Percentiles rank a stretch among this genome's conserved stretches.
Evolutionary conservation across 2,797 vertebrate genomes (phyloP).

Genomic region (Spea hammondii): DNA sequence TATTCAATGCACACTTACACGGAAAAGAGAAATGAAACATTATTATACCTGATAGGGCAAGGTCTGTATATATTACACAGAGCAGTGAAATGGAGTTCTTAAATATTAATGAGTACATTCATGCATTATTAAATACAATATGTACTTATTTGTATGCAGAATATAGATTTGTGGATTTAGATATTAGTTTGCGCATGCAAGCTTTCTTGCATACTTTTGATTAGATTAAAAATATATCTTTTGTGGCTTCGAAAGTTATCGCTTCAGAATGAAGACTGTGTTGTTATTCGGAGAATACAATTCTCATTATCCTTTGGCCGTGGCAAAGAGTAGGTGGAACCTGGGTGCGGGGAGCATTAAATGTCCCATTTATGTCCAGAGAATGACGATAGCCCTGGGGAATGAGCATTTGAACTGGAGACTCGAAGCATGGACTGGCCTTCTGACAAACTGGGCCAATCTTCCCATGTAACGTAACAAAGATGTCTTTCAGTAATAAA

Average conservation of each 20-base stretch:
- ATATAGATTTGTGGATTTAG: conserved; percentile 49
- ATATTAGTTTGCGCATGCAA: conserved; percentile 34
- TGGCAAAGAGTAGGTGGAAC: too few relatives aligned
- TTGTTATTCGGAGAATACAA: too few relatives aligned
- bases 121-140: conserved; percentile 51
- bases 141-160: conserved; percentile 52
- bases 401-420: too few relatives aligned
- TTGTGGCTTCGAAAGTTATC: conserved; percentile 20
- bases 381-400: too few relatives aligned
- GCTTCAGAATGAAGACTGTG: not conserved
- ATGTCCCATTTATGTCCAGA: too few relatives aligned
- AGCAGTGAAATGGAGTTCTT: conserved; percentile 41
- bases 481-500: too few relatives aligned
- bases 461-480: too few relatives aligned
- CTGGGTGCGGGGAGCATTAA: too few relatives aligned
- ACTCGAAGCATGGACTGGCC: too few relatives aligned
- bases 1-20: conserved; percentile 19
- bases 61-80: conserved; percentile 51
- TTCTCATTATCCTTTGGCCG: too few relatives aligned
- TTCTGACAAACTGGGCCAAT: too few relatives aligned
- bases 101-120: conserved; percentile 54
- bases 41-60: conserved; percentile 51
- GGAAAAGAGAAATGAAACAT: conserved; percentile 32
- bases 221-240: conserved; percentile 39
- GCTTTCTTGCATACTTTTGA: conserved; percentile 25